Conservation (phyloP, 1,140 invertebrate species). For the Coptotermes formosanus region DNA sequence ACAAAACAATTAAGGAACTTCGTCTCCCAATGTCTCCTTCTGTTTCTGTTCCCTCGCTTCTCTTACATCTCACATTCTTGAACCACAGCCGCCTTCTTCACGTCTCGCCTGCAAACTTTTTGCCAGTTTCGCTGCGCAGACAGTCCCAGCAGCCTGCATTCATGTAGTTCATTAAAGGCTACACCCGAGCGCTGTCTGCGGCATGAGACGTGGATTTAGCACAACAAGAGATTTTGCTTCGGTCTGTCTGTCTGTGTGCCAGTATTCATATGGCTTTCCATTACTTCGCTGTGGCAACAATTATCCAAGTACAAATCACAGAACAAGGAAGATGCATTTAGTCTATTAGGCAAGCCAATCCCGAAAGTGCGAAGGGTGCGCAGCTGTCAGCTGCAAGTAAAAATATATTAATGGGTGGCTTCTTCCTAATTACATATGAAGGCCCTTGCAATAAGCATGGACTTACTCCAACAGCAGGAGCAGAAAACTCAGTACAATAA, state of each 20-base stretch:
- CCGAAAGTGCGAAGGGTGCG: no score
- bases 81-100: neutral
- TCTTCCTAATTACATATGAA: no score
- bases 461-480: neutral
- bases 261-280: neutral
- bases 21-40: no score
- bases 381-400: no score
- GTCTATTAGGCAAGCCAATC: neutral
- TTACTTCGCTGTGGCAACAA: neutral
- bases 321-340: neutral
- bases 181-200: neutral
- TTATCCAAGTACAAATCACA: neutral
- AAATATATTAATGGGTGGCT: no score
- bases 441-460: no score
- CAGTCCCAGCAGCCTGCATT: neutral
- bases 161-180: neutral
- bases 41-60: no score
- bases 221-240: neutral
- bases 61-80: neutral
- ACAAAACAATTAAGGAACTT: no score
- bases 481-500: neutral
- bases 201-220: neutral
- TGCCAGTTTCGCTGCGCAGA: no score
- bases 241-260: neutral
- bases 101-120: no score